Base-by-base conservation (phyloP, 2,113 vertebrate species). In the Calyptommatus sinebrachiatus region DNA sequence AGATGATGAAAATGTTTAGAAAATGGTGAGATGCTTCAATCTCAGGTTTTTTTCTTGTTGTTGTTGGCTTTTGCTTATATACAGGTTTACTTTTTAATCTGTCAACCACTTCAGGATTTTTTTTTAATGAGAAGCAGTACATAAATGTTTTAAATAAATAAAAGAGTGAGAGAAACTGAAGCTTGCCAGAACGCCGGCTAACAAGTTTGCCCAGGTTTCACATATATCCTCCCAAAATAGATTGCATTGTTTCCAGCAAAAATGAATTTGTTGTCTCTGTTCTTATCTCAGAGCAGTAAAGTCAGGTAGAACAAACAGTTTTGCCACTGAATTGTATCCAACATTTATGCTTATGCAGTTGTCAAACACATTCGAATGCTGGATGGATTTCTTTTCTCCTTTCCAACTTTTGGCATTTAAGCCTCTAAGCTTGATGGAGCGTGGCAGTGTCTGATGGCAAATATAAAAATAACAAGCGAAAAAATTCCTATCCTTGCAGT, bases 401-500 rank as follows among this genome's bases (percentile, higher is more conserved):
- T 76, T 90, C 89, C 85, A 66, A 87, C 84, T 84, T 83, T 77
- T 71, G 87, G 73, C 71, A 71, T 88, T 88, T 89, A 85, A 84
- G 80, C n/a, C 21, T 18, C 74, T 79, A 57, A 86, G 84, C 79
- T 88, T 83, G 85, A 85, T 86, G 77, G 86, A 89, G 84, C 76
- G 79, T 82, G 85, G 74, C 82, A 76, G 4, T 69, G 76, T 72
- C 83, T 91, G 85, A 89, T 79, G 73, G 84, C 1, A 1, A 80
- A 46, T 69, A 76, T 84, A 83, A 83, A 90, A 91, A 90, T 21
- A 87, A 89, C 35, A 89, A 88, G 83, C 78, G 76, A 91, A 83
- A 41, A 88, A 74, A 80, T 84, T n/a, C 80, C 61, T 66, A 72
- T 71, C 57, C 74, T 89, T 80, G 78, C 65, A 78, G 82, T 83